Evolutionary conservation across 2,888 invertebrate species (phyloP).

Genomic region (Drosophila phalerata): DNA sequence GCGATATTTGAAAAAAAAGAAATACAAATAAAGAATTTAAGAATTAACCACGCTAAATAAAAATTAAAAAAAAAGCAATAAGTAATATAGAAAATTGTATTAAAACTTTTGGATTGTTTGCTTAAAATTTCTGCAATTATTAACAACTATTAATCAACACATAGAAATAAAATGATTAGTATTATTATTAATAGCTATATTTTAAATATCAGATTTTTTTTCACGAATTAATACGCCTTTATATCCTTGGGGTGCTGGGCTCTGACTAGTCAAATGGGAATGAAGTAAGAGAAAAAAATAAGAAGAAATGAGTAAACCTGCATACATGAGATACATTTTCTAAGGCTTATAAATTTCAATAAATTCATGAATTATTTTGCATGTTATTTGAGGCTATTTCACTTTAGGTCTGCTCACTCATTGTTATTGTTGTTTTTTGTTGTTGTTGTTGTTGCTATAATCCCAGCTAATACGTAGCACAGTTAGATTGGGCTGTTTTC

Average conservation of each 20-base stretch:
- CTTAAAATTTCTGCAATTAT: no score
- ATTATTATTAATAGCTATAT: no score
- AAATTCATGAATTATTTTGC: slow-evolving; percentile 78
- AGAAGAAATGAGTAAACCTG: slow-evolving; percentile 16
- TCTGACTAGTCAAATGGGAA: not conserved
- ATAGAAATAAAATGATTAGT: no score
- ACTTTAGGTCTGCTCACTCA: slow-evolving; percentile 31
- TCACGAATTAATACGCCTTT: no score
- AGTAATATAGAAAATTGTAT: no score
- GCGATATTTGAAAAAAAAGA: no score
- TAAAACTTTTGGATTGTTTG: no score
- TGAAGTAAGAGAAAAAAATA: not conserved
- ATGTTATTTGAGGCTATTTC: slow-evolving; percentile 45
- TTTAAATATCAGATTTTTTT: no score
- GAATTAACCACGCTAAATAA: no score
- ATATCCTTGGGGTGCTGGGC: not conserved
- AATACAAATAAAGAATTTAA: no score
- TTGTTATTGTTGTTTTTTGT: slow-evolving; percentile 17
- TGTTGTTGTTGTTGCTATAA: slow-evolving; percentile 41
- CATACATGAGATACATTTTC: slow-evolving; percentile 40
- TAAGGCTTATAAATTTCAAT: slow-evolving; percentile 76
- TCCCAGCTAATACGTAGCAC: slow-evolving; percentile 62
- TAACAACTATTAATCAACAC: no score
- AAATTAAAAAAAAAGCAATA: no score
- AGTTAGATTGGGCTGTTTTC: slow-evolving; percentile 45